phyloP scores from a whole-genome alignment of 1,140 invertebrate species.

The Plodia interpunctella region DNA sequence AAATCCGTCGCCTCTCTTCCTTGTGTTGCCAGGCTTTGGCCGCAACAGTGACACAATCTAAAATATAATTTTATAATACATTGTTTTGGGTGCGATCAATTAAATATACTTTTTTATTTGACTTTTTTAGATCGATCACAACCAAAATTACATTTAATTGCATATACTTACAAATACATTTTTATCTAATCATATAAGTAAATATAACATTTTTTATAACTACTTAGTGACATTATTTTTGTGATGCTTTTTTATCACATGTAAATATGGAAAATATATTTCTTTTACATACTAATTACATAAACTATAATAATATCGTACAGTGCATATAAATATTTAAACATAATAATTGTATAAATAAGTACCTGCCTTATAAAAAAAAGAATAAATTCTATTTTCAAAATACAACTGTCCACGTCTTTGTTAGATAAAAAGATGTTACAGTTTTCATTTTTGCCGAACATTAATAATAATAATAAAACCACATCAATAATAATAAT shows the following conservation, averaged over 20 bases:
- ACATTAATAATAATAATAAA: too few relatives aligned
- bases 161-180: constrained; percentile 19
- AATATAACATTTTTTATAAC: constrained; percentile 12
- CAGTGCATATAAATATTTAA: too few relatives aligned
- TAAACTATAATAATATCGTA: neutral
- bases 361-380: constrained; percentile 1
- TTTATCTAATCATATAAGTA: constrained; percentile 14
- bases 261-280: neutral
- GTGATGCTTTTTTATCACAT: constrained; percentile 4
- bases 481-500: too few relatives aligned
- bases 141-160: constrained; percentile 41
- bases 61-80: constrained; percentile 24
- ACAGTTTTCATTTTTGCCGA: constrained; percentile 31
- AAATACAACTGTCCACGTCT: constrained; percentile 50
- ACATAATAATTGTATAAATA: neutral
- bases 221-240: constrained; percentile 7
- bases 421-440: constrained; percentile 54
- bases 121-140: constrained; percentile 61
- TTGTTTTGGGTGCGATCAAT: constrained; percentile 69
- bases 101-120: constrained; percentile 9
- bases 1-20: too few relatives aligned
- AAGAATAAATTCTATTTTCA: too few relatives aligned
- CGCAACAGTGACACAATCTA: constrained; percentile 28
- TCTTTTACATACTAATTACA: neutral
- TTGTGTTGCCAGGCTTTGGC: too few relatives aligned